phyloP scores from a whole-genome alignment of 1,140 invertebrate species.

The Drosophila mauritiana region DNA sequence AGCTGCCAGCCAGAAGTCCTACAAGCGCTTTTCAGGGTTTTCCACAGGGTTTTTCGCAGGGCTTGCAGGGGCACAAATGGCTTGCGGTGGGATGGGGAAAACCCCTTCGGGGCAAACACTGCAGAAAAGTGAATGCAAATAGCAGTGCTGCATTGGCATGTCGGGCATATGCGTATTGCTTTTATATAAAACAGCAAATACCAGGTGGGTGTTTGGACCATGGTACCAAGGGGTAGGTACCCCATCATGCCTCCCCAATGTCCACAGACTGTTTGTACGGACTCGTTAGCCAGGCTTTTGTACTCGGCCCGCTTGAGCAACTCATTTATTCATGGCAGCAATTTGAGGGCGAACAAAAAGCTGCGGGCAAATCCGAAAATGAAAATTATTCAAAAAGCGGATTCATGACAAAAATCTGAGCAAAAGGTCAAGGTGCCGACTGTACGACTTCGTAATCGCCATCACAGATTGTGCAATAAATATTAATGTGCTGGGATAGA shows the following conservation, averaged over 20 bases:
- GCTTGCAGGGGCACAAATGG: constrained; percentile 5
- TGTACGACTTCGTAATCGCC: background rate
- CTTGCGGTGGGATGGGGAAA: background rate
- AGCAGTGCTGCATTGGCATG: constrained; percentile 53
- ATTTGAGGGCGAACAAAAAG: constrained; percentile 34
- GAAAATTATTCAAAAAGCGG: constrained; percentile 36
- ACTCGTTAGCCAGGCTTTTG: constrained; percentile 53
- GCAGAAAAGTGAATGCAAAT: constrained; percentile 76
- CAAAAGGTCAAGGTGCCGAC: constrained; percentile 41
- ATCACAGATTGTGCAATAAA: constrained; percentile 35
- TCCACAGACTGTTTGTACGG: constrained; percentile 45
- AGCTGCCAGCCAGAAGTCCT: constrained; percentile 61
- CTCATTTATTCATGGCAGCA: constrained; percentile 59
- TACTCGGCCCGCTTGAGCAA: constrained; percentile 29
- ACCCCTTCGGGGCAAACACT: constrained; percentile 52
- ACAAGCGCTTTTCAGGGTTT: constrained; percentile 68
- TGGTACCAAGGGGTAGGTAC: background rate
- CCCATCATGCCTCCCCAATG: background rate
- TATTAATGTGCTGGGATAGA: constrained; percentile 34
- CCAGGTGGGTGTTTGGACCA: constrained; percentile 10
- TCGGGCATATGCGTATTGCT: constrained; percentile 70
- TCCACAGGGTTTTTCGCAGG: constrained; percentile 4
- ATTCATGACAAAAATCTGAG: constrained; percentile 23
- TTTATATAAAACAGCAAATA: constrained; percentile 77
- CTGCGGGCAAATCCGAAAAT: constrained; percentile 43